Conservation (phyloP, 2,888 invertebrate genomes). For the Chloroclystis v-ata region DNA sequence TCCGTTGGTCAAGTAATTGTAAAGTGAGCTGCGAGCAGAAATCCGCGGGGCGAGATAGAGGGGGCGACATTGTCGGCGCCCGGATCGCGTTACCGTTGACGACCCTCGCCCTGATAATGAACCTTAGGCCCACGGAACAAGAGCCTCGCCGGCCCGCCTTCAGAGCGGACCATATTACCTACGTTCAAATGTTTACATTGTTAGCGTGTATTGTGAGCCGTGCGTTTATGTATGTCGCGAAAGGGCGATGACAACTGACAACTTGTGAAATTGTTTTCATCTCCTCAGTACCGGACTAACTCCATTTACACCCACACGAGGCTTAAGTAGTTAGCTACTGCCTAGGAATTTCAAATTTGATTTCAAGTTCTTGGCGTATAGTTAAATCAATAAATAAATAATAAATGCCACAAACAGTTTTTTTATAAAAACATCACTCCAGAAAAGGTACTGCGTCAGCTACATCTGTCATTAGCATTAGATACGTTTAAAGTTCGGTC, state of each 20-base stretch:
- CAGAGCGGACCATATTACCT: background rate
- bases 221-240: background rate
- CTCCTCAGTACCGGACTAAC: too few species aligned
- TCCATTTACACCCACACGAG: too few species aligned
- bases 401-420: too few species aligned
- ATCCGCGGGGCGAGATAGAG: slow-evolving; percentile 5
- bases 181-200: slow-evolving; percentile 5
- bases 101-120: background rate
- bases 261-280: too few species aligned
- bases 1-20: background rate
- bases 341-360: too few species aligned
- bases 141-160: background rate
- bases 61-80: slow-evolving; percentile 4
- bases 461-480: background rate
- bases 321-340: too few species aligned
- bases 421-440: background rate
- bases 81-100: slow-evolving; percentile 4
- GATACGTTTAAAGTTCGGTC: too few species aligned
- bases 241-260: background rate
- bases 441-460: background rate
- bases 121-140: background rate
- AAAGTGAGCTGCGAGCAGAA: slow-evolving; percentile 5
- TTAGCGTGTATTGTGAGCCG: background rate
- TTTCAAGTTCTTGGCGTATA: too few species aligned
- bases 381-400: too few species aligned